Conservation (phyloP, 2,888 invertebrate genomes). For the Pseudococcus jackbeardsleyi region DNA sequence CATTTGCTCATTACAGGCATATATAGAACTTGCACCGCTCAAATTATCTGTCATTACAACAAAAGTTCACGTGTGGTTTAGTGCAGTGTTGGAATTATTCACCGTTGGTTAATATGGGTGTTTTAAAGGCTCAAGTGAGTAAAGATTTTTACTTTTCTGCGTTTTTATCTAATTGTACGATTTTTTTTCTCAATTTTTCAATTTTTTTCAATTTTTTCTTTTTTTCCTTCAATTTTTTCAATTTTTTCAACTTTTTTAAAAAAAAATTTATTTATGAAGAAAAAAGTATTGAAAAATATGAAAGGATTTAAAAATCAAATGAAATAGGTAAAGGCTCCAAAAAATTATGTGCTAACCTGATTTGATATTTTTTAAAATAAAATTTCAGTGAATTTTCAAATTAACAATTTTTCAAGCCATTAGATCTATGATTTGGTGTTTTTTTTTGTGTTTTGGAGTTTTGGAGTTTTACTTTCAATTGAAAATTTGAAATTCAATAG, state of each 20-base stretch:
- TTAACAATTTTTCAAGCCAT: too few relatives aligned
- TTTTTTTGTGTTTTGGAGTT: too few relatives aligned
- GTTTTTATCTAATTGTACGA: background rate
- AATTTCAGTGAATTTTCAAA: too few relatives aligned
- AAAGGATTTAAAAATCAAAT: too few relatives aligned
- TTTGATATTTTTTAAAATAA: too few relatives aligned
- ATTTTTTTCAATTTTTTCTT: background rate
- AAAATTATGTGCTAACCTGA: too few relatives aligned
- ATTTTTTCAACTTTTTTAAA: background rate
- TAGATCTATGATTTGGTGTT: too few relatives aligned
- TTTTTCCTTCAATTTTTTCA: background rate
- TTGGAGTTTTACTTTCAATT: too few relatives aligned
- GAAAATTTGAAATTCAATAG: too few relatives aligned
- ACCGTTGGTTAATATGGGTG: background rate
- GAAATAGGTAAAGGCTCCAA: too few relatives aligned
- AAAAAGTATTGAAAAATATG: too few relatives aligned
- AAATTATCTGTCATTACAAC: slow-evolving; percentile 45
- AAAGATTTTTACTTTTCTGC: background rate
- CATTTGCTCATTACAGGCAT: slow-evolving; percentile 49
- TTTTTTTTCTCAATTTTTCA: slow-evolving; percentile 9
- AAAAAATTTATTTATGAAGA: too few relatives aligned
- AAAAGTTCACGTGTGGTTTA: slow-evolving; percentile 47
- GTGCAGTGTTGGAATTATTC: slow-evolving; percentile 26
- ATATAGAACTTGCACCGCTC: slow-evolving; percentile 47
- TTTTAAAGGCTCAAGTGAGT: slow-evolving; percentile 44